Evolutionary conservation across 2,888 invertebrate species (phyloP), one percentile per base, ranked within the genome.

Genomic region (Iphiclides podalirius): DNA sequence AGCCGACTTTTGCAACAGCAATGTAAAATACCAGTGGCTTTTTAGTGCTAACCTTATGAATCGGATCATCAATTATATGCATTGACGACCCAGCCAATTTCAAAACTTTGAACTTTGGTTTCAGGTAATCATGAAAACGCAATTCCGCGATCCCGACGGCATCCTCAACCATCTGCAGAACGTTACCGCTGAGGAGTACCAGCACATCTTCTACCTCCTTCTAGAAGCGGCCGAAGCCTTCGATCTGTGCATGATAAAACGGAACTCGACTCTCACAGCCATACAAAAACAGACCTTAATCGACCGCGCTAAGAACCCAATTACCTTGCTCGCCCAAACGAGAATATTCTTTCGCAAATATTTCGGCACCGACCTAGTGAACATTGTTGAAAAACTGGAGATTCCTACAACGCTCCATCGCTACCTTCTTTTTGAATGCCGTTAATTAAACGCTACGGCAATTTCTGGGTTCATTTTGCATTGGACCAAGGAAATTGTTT

Each of bases 61-160:
- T n/a, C n/a, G n/a, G n/a, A n/a, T n/a, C n/a, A n/a, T n/a, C n/a
- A n/a, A n/a, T n/a, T n/a, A n/a, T n/a, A n/a, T n/a, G n/a, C n/a
- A n/a, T n/a, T n/a, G n/a, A n/a, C n/a, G n/a, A n/a, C n/a, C n/a
- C n/a, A n/a, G n/a, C n/a, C n/a, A n/a, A n/a, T n/a, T n/a, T n/a
- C n/a, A n/a, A n/a, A n/a, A n/a, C n/a, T n/a, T n/a, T n/a, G n/a
- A n/a, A n/a, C n/a, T n/a, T n/a, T n/a, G n/a, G n/a, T 34, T 54
- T 17, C 73, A 92, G 92, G 94, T 94, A 0, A 93, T 94, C 12
- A 93, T 95, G 90, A 94, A 95, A 76, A 94, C 94, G 6, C 95
- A 95, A 61, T 95, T 94, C 70, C 91, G 95, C 49, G 95, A 96
- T 68, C 95, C 95, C 0, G 94, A 94, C 67, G 96, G 96, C 26